A percentile compares a stretch with the other conserved stretches of the same genome.
Conservation (phyloP, 2,113 vertebrate species). For the Mesoclemmys tuberculata region DNA sequence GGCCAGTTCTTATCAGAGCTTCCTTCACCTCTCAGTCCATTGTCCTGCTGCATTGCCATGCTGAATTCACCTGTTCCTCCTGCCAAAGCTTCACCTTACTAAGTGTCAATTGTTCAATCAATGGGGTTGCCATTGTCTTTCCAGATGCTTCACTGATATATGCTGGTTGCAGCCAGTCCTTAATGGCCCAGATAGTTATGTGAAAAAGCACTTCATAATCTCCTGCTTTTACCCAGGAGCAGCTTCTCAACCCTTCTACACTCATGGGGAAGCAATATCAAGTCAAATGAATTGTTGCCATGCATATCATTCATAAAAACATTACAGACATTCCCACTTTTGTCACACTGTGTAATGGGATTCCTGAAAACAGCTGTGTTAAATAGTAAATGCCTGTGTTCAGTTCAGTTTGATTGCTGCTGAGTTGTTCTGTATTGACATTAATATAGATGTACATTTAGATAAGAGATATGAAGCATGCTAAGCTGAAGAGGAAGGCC, state of each 20-base stretch:
- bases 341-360: no score
- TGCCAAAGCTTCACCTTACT: not conserved
- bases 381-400: not conserved
- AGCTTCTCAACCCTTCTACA: not conserved
- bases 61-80: not conserved
- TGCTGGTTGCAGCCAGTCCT: not conserved
- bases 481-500: not conserved
- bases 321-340: not conserved
- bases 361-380: not conserved
- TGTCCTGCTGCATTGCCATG: not conserved
- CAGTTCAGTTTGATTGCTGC: rapidly evolving
- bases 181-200: not conserved
- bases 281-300: not conserved
- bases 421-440: not conserved
- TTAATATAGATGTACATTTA: not conserved
- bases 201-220: not conserved
- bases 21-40: not conserved
- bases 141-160: not conserved
- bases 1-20: not conserved
- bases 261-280: not conserved
- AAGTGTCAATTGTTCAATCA: no score
- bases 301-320: not conserved
- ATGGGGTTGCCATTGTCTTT: not conserved
- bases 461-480: not conserved
- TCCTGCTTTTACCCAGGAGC: not conserved